Evolutionary conservation across 2,888 invertebrate species (phyloP).

Genomic region (Agrotis segetum): DNA sequence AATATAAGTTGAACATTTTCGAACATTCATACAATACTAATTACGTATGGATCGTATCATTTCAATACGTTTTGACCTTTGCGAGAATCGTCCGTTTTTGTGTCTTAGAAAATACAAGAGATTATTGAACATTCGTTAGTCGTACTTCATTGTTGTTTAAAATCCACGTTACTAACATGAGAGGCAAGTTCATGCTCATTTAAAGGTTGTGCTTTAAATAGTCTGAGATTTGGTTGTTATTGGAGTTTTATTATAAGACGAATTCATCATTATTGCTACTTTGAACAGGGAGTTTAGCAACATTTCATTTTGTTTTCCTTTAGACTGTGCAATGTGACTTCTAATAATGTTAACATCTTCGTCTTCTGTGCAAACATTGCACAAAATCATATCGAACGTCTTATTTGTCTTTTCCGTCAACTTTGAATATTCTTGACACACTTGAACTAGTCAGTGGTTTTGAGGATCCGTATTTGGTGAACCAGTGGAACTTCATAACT

Average conservation of each 20-base stretch:
- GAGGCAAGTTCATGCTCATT: constrained; percentile 80
- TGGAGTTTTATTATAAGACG: constrained; percentile 66
- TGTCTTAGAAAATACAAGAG: constrained; percentile 66
- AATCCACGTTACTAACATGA: constrained; percentile 66
- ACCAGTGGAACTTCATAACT: constrained; percentile 79
- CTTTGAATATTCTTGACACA: constrained; percentile 71
- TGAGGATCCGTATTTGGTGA: constrained; percentile 76
- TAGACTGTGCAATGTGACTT: constrained; percentile 67
- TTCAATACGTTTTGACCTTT: constrained; percentile 51
- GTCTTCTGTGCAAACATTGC: constrained; percentile 63
- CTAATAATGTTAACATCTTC: constrained; percentile 41
- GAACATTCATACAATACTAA: constrained; percentile 34
- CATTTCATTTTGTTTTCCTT: constrained; percentile 75
- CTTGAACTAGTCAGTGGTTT: constrained; percentile 86
- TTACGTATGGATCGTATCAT: constrained; percentile 34
- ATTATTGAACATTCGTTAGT: constrained; percentile 63
- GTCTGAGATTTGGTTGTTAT: constrained; percentile 79
- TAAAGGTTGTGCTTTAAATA: constrained; percentile 85
- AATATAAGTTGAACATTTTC: constrained; percentile 42
- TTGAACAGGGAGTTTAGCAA: constrained; percentile 81
- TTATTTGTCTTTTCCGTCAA: constrained; percentile 56
- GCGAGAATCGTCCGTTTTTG: constrained; percentile 57
- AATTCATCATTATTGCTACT: constrained; percentile 56
- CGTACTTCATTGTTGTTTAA: constrained; percentile 64
- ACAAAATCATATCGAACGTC: constrained; percentile 58